Base-by-base conservation (phyloP, 2,797 vertebrate genomes). In the Crocodylus rhombifer region DNA sequence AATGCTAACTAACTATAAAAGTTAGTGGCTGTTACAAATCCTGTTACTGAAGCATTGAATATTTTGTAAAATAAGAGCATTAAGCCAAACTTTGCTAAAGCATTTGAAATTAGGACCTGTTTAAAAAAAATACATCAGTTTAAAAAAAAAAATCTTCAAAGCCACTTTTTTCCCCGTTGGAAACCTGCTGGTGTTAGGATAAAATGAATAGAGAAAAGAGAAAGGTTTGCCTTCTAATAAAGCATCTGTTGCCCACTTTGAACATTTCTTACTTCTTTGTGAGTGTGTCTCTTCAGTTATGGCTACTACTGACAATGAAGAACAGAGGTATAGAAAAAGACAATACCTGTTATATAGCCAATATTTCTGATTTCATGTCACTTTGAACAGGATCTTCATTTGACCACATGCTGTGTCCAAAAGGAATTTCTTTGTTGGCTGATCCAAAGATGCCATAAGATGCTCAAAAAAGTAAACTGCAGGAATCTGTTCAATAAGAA, bases 301-400 rank as follows among this genome's bases (percentile, higher is more conserved):
- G 97, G 97, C 1, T 71, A 97, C 97, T 97, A 86, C 92, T 98
- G 97, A 98, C 98, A 98, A 98, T 97, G 97, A 97, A 97, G 97
- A 98, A 97, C 98, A 98, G 97, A 96, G 96, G 87, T 92, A 89
- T 94, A 94, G 97, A 97, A 97, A 98, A 97, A 98, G 98, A 98
- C 98, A 98, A 98, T 98, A 97, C 95, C 92, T 96, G 97, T 98
- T 97, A 97, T 96, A 93, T 95, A 87, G 95, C 97, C 95, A 97
- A 97, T 94, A 97, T 97, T 98, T 97, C 97, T 98, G 98, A 97
- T 98, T 98, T 96, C 94, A 91, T 92, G 92, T 97, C 93, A 95
- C 98, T 98, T 98, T 98, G 98, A 98, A 98, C 98, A 96, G 96
- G 96, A 95, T 97, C 97, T 98, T 97, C 97, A 97, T 98, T 95